phyloP scores from a whole-genome alignment of 2,888 invertebrate species.

The Zele albiditarsus region DNA sequence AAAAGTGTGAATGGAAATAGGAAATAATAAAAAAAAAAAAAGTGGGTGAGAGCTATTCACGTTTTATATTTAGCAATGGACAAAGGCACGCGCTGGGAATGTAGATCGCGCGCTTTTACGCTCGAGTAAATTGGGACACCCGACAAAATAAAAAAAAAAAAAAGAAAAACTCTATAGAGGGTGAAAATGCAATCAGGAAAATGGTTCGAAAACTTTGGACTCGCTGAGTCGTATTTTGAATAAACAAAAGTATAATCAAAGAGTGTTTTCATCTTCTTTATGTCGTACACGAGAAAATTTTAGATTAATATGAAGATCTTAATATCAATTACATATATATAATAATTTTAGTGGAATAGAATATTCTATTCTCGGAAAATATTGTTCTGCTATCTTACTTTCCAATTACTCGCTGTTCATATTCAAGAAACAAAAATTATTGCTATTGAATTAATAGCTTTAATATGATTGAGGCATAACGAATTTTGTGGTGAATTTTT shows the following conservation, averaged over 20 bases:
- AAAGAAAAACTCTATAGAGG: constrained; percentile 18
- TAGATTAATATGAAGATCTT: background rate
- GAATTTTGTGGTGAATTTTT: too few relatives aligned
- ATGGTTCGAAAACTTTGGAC: constrained; percentile 27
- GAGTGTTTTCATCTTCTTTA: background rate
- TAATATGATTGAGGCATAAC: too few relatives aligned
- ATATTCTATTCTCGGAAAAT: too few relatives aligned
- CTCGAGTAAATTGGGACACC: constrained; percentile 31
- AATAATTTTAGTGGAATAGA: too few relatives aligned
- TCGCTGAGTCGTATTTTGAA: constrained; percentile 7
- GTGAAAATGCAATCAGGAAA: constrained; percentile 34
- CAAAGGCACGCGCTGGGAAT: constrained; percentile 37
- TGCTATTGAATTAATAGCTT: too few relatives aligned
- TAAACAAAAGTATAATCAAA: constrained; percentile 15
- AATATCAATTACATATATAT: too few relatives aligned
- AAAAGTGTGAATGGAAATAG: constrained; percentile 32
- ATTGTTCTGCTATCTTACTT: too few relatives aligned
- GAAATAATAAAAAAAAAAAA: constrained; percentile 28
- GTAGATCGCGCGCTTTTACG: constrained; percentile 28
- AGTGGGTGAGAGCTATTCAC: constrained; percentile 26
- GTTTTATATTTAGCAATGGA: constrained; percentile 24
- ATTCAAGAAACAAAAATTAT: too few relatives aligned
- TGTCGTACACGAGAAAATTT: constrained; percentile 17
- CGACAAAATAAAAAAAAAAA: constrained; percentile 8
- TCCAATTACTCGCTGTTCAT: too few relatives aligned